Evolutionary conservation across 2,113 vertebrate genomes (phyloP).

Genomic region (Taxidea taxus): DNA sequence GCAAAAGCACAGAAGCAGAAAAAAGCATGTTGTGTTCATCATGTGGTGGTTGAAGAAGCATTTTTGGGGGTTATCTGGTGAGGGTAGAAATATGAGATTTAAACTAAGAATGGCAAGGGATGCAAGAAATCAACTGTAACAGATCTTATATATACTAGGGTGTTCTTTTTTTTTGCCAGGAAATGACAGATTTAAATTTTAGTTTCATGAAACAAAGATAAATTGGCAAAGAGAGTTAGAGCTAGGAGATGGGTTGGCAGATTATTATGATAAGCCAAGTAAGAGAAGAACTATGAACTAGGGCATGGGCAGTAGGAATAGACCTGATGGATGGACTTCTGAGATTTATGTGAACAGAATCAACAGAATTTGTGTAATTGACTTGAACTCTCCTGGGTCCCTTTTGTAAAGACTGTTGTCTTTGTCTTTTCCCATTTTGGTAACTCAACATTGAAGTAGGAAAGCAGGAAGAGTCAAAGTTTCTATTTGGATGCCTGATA

Average conservation of each 20-base stretch:
- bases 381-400: background rate
- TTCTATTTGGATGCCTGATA: background rate
- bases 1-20: background rate
- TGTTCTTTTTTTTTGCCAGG: background rate
- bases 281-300: background rate
- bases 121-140: background rate
- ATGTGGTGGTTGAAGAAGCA: background rate
- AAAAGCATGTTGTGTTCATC: background rate
- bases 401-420: background rate
- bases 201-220: background rate
- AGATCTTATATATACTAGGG: background rate
- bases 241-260: background rate
- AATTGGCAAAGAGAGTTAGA: background rate
- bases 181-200: background rate
- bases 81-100: background rate
- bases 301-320: background rate
- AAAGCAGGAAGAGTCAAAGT: background rate
- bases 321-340: background rate
- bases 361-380: background rate
- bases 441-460: background rate
- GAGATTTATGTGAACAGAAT: background rate
- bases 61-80: background rate
- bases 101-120: background rate
- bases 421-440: background rate
- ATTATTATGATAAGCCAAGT: background rate